Evolutionary conservation across 2,888 invertebrate species (phyloP).

Genomic region (Eupithecia subfuscata): DNA sequence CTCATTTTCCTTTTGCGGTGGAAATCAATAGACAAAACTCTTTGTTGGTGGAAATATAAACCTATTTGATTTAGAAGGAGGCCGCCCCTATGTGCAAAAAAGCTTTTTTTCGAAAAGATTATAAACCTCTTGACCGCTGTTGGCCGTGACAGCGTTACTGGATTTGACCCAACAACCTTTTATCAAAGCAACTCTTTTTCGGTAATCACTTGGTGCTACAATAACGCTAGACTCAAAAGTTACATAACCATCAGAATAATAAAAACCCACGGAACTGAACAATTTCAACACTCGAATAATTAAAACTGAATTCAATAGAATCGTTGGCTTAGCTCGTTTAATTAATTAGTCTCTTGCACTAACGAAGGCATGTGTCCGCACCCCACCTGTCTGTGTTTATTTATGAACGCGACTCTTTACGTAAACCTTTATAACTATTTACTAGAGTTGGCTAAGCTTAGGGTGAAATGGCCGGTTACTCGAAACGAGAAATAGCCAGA

Average conservation of each 20-base stretch:
- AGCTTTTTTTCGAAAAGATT: too few species aligned
- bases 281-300: constrained; percentile 30
- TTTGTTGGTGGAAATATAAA: too few species aligned
- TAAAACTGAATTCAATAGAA: constrained; percentile 47
- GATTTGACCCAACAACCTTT: too few species aligned
- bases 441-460: constrained; percentile 14
- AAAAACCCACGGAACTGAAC: constrained; percentile 15
- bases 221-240: neutral
- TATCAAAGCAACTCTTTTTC: too few species aligned
- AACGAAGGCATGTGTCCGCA: constrained; percentile 60
- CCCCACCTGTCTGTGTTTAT: constrained; percentile 65
- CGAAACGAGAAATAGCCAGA: neutral
- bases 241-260: neutral
- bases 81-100: too few species aligned
- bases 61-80: too few species aligned
- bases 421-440: constrained; percentile 46
- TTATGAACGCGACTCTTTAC: constrained; percentile 56
- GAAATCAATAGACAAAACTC: too few species aligned
- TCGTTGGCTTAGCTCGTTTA: constrained; percentile 41
- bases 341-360: constrained; percentile 61
- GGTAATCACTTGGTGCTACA: neutral
- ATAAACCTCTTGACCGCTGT: too few species aligned
- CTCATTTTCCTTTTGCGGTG: too few species aligned
- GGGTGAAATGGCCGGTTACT: constrained; percentile 4
- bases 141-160: too few species aligned